These are phyloP conservation scores for Mixornis gularis DNA, from an alignment of 2,113 vertebrate genomes.

Conservation along the genomic window DNA sequence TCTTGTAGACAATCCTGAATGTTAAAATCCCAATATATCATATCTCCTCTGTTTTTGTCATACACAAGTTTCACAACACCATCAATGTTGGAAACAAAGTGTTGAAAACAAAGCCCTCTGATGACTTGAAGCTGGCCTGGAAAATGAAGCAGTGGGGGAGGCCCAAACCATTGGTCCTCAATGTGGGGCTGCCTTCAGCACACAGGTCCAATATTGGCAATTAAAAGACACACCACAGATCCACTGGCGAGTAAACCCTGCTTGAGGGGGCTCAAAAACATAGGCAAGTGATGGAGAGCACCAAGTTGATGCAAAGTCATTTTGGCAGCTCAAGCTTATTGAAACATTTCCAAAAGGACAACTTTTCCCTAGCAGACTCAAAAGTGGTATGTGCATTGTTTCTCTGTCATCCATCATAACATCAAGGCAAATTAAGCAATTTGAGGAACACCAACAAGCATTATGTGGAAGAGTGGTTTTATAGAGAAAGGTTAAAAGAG, in stretches of 20 bases:
- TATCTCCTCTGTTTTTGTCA: background rate
- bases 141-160: background rate
- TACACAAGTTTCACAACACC: background rate
- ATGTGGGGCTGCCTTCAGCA: background rate
- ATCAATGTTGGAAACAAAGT: background rate
- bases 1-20: background rate
- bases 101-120: background rate
- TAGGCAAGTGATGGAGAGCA: background rate
- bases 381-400: rapidly evolving
- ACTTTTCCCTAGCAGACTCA: background rate
- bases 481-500: conserved; percentile 12
- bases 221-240: background rate
- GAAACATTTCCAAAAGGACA: conserved; percentile 14
- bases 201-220: background rate
- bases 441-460: background rate
- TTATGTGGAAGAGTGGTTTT: conserved; percentile 6
- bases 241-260: background rate
- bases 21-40: background rate
- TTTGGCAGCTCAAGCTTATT: background rate
- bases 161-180: background rate
- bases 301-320: background rate
- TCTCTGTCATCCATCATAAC: conserved; percentile 1
- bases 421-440: background rate
- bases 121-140: background rate
- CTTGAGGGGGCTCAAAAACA: background rate